Evolutionary conservation across 37 sponge, comb jelly and placozoan species (phyloP).

Genomic region (Bolinopsis microptera): DNA sequence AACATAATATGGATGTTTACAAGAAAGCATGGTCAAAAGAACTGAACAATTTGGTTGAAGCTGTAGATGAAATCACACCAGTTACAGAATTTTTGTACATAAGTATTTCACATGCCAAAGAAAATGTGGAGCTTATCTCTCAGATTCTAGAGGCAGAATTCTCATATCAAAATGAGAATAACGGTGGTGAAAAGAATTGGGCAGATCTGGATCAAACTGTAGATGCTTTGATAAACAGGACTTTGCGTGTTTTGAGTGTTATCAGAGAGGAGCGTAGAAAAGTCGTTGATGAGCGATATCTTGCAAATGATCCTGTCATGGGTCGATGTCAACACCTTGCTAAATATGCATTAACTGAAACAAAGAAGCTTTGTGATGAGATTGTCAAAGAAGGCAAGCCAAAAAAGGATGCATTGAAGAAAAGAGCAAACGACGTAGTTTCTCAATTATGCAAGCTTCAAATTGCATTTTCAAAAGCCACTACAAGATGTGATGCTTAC

Average conservation of each 20-base stretch:
- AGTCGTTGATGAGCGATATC: slow-evolving; percentile 41
- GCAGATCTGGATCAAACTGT: slow-evolving; percentile 53
- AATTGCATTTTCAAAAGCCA: slow-evolving; percentile 2
- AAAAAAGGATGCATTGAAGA: background rate
- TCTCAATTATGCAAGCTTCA: background rate
- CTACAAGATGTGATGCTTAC: slow-evolving; percentile 61
- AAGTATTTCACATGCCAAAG: slow-evolving; percentile 31
- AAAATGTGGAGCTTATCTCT: slow-evolving; percentile 23
- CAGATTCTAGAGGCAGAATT: slow-evolving; percentile 28
- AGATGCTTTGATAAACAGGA: slow-evolving; percentile 57
- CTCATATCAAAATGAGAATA: background rate
- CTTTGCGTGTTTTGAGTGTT: slow-evolving; percentile 39
- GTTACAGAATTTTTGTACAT: slow-evolving; percentile 20
- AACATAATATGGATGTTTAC: slow-evolving; percentile 35
- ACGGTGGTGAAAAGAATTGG: slow-evolving; percentile 13
- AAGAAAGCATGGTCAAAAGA: slow-evolving; percentile 57
- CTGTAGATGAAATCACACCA: slow-evolving; percentile 53
- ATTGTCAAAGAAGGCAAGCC: slow-evolving; percentile 7
- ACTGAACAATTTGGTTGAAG: slow-evolving; percentile 12
- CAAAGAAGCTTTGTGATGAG: slow-evolving; percentile 35
- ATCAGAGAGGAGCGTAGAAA: slow-evolving; percentile 25
- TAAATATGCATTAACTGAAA: background rate
- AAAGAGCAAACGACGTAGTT: background rate
- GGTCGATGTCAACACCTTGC: background rate
- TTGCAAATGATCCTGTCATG: slow-evolving; percentile 14